Evolutionary conservation across 2,113 vertebrate genomes (phyloP).

Genomic region (Prochilodus magdalenae): DNA sequence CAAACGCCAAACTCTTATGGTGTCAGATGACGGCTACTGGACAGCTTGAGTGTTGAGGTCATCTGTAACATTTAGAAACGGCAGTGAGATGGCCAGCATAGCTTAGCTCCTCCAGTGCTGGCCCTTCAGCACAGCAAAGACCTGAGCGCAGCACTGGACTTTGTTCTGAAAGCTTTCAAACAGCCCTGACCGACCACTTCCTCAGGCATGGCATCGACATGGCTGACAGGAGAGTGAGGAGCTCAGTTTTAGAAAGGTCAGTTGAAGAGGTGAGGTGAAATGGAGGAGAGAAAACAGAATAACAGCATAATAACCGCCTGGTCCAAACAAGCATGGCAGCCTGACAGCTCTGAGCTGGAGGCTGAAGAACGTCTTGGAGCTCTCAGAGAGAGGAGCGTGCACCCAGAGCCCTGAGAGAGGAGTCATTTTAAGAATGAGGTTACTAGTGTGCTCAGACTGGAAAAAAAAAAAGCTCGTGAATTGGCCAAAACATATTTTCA

Average conservation of each 20-base stretch:
- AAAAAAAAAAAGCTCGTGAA: not conserved
- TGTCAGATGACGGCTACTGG: not conserved
- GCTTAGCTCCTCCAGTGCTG: not conserved
- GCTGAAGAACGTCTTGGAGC: not conserved
- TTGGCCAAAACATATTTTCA: not conserved
- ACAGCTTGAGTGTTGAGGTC: not conserved
- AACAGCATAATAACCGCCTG: not conserved
- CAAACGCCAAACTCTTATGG: not conserved
- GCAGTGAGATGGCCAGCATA: not conserved
- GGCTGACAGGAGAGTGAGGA: not conserved
- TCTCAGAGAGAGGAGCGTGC: not conserved
- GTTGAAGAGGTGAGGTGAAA: not conserved
- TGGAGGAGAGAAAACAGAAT: conserved; percentile 9
- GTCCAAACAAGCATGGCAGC: not conserved
- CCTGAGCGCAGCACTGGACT: not conserved
- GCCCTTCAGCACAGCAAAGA: not conserved
- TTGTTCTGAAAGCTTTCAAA: not conserved
- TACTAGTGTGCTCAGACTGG: not conserved
- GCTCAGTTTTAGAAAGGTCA: conserved; percentile 1
- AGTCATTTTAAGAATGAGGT: not conserved
- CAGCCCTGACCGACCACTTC: not conserved
- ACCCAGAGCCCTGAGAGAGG: not conserved
- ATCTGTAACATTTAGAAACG: no score
- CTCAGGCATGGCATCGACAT: not conserved
- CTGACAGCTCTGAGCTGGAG: conserved; percentile 1